Conservation (phyloP, 2,113 vertebrate genomes). For the Galeopterus variegatus region DNA sequence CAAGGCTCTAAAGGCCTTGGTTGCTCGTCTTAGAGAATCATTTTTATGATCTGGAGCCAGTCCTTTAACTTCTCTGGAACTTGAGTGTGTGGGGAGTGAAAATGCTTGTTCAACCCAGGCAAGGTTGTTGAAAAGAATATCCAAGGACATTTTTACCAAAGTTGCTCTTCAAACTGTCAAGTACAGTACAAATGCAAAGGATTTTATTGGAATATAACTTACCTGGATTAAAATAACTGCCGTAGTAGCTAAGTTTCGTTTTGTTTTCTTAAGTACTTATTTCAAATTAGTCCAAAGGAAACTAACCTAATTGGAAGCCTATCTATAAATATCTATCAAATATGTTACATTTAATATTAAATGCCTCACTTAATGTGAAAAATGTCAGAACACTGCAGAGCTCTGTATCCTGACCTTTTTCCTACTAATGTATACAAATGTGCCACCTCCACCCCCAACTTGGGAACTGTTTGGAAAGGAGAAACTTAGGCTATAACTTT, state of each 20-base stretch:
- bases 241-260: neutral
- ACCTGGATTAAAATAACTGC: neutral
- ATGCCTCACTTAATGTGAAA: neutral
- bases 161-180: neutral
- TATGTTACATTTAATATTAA: conserved; percentile 16
- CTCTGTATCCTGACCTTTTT: neutral
- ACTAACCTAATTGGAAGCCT: neutral
- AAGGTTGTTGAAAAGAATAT: neutral
- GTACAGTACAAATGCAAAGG: neutral
- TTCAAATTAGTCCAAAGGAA: conserved; percentile 21
- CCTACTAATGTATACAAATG: neutral
- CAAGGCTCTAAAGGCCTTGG: neutral
- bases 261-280: neutral
- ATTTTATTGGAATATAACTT: neutral
- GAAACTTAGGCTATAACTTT: neutral
- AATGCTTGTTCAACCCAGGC: neutral
- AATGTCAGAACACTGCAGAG: neutral
- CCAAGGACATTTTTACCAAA: neutral
- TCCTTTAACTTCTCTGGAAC: neutral
- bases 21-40: neutral
- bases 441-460: no score
- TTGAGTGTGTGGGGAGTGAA: neutral
- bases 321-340: neutral
- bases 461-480: neutral
- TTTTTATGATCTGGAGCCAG: neutral